phyloP scores from a whole-genome alignment of 1,140 invertebrate genomes.

The Harlomillsia oculata region DNA sequence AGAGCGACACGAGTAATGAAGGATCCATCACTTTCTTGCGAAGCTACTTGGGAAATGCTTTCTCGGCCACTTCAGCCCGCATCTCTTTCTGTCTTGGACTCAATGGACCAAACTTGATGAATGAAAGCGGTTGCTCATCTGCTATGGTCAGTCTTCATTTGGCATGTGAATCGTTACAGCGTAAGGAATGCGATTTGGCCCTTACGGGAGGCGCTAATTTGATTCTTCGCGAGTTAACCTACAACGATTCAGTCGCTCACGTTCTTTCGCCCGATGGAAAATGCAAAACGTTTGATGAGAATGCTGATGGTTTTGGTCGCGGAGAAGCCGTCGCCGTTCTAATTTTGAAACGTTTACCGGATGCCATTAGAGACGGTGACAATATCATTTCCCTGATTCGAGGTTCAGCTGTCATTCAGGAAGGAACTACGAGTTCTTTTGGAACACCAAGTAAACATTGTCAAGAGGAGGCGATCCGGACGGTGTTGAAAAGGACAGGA shows the following conservation, averaged over 20 bases:
- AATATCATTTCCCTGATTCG: slow-evolving; percentile 1
- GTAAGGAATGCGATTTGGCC: slow-evolving; percentile 9
- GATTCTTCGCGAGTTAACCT: background rate
- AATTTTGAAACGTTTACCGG: slow-evolving; percentile 10
- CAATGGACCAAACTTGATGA: slow-evolving; percentile 11
- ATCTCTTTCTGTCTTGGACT: slow-evolving; percentile 15
- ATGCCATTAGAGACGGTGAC: slow-evolving; percentile 5
- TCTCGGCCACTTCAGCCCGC: slow-evolving; percentile 3
- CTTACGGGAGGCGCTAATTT: slow-evolving; percentile 20
- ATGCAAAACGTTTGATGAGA: slow-evolving; percentile 13
- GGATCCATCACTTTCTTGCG: background rate
- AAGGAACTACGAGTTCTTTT: slow-evolving; percentile 2
- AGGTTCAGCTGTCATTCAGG: slow-evolving; percentile 8
- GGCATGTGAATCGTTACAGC: slow-evolving; percentile 15
- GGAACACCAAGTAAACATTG: slow-evolving; percentile 9
- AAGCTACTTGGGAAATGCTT: slow-evolving; percentile 20
- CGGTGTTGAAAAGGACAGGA: slow-evolving; percentile 45
- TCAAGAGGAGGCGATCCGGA: slow-evolving; percentile 45
- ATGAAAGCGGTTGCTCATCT: slow-evolving; percentile 10
- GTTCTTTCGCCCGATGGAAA: background rate
- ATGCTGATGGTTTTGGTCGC: slow-evolving; percentile 14
- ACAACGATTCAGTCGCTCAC: background rate
- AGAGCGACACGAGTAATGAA: background rate
- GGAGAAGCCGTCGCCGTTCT: slow-evolving; percentile 1
- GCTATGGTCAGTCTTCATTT: slow-evolving; percentile 14